Evolutionary conservation across 1,140 invertebrate genomes (phyloP).

Genomic region (Eufriesea mexicana): DNA sequence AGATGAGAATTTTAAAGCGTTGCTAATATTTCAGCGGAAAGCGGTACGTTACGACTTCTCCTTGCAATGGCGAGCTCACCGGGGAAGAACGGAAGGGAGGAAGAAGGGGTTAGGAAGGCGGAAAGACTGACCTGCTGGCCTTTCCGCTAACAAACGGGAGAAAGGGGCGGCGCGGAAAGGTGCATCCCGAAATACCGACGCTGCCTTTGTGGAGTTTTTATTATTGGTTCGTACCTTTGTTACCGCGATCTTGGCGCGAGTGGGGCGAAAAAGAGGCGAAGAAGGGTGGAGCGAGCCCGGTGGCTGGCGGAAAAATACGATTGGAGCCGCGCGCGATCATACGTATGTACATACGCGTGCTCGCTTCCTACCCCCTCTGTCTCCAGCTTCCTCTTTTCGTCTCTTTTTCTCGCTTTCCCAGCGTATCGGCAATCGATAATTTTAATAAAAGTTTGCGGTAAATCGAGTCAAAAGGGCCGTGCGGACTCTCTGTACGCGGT

Average conservation of each 20-base stretch:
- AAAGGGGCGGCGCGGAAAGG: constrained; percentile 3
- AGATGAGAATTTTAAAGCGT: constrained; percentile 29
- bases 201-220: constrained; percentile 56
- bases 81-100: neutral
- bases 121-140: constrained; percentile 30
- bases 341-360: neutral
- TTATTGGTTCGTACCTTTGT: constrained; percentile 59
- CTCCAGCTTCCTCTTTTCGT: too few species aligned
- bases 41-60: constrained; percentile 27
- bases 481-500: neutral
- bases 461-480: constrained; percentile 33
- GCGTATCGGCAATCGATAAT: constrained; percentile 55
- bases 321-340: constrained; percentile 5
- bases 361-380: too few species aligned
- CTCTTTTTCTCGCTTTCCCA: neutral
- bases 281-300: neutral
- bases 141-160: neutral
- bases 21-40: constrained; percentile 37
- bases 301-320: constrained; percentile 8
- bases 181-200: constrained; percentile 33
- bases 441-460: constrained; percentile 61
- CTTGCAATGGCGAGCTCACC: neutral
- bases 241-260: constrained; percentile 27
- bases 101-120: neutral
- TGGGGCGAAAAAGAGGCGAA: neutral